Evolutionary conservation across 2,888 invertebrate species (phyloP), one percentile per base, ranked within the genome.

Genomic region (Xanthostigma xanthostigma): DNA sequence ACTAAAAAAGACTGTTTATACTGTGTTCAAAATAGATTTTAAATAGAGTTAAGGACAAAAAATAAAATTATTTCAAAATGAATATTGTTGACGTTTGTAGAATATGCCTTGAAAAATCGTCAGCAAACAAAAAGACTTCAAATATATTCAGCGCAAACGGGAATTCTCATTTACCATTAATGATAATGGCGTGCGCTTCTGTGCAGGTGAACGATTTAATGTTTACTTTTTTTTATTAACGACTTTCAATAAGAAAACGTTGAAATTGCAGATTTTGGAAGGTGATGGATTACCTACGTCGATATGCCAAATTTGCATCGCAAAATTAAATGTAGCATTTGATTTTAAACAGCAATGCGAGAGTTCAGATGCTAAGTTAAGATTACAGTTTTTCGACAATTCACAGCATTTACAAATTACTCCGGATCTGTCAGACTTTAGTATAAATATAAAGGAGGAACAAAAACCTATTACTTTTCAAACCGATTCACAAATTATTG

Each of bases 101-200:
- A 43, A 54, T 61, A 38, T 61, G 61, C 50, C 50, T 60, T 35
- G 59, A 60, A 54, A 59, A 59, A 51, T 51, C 50, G 45, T 55
- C 56, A 43, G 49, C 53, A 17, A 53, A 52, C 41, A 55, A 56
- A 50, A 59, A 59, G 51, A 56, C 59, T 54, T 60, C 54, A 44
- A 59, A 59, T 51, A 58, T 61, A 50, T 61, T 60, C 51, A 56
- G 58, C 46, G 51, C 53, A 35, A 53, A 51, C 17, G 55, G 58
- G 40, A 53, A 57, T 37, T 42, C 52, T 13, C 55, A 57, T 51
- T 44, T 61, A 46, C 56, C 55, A 36, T 53, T 48, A 41, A 60
- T 60, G 59, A 60, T 61, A 9, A 60, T 60, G 60, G 57, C 59
- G 38, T 61, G 61, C 54, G 57, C 60, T 40, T 55, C 59, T 43